Conservation (phyloP, 2,888 invertebrate species). For the Lissocephala sabroskyi region DNA sequence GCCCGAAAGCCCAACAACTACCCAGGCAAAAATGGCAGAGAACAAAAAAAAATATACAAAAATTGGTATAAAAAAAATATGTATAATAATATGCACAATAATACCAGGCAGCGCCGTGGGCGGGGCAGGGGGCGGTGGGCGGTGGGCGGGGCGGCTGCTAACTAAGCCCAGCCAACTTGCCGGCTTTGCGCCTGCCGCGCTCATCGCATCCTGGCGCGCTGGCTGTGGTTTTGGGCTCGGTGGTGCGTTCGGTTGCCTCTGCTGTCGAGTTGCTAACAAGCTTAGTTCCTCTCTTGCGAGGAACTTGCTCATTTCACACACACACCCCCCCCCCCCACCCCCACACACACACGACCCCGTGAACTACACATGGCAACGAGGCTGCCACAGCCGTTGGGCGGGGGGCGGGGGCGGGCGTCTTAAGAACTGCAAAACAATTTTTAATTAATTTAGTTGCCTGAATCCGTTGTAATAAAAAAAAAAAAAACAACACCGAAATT, state of each 20-base stretch:
- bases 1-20: constrained; percentile 26
- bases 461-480: constrained; percentile 24
- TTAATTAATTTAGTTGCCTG: constrained; percentile 47
- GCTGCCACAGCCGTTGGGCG: no score
- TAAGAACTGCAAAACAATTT: constrained; percentile 26
- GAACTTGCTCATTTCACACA: constrained; percentile 33
- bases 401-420: no score
- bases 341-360: constrained; percentile 2
- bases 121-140: no score
- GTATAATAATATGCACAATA: constrained; percentile 55
- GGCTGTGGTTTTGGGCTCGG: constrained; percentile 3
- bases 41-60: constrained; percentile 22
- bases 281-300: constrained; percentile 47
- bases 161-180: constrained; percentile 14
- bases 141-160: constrained; percentile 7
- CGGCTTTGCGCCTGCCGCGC: background rate
- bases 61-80: constrained; percentile 34
- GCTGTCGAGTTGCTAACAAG: constrained; percentile 59
- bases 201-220: background rate
- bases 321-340: constrained; percentile 6
- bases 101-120: constrained; percentile 29
- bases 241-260: constrained; percentile 36
- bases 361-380: background rate
- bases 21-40: constrained; percentile 13
- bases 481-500: constrained; percentile 4